Conservation (phyloP, 53 echinoderm and acorn worm species). For the Paracentrotus lividus region DNA sequence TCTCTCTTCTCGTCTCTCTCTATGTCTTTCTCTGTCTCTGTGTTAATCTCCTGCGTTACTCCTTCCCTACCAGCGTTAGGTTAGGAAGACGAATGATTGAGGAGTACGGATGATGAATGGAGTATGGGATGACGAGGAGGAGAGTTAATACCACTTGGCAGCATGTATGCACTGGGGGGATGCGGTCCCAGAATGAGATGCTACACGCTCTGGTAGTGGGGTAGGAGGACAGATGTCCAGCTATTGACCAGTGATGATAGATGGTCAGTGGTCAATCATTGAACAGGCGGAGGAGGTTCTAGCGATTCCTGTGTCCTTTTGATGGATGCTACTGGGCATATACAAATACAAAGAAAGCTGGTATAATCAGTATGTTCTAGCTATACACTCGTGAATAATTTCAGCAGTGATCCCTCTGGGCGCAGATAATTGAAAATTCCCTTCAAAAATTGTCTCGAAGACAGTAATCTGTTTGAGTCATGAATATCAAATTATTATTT, state of each 20-base stretch:
- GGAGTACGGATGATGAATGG: slow-evolving; percentile 27
- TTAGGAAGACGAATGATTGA: slow-evolving; percentile 37
- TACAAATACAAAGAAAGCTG: neutral
- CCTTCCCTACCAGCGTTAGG: neutral
- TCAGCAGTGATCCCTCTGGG: neutral
- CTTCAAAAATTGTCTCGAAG: neutral
- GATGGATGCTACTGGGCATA: slow-evolving; percentile 17
- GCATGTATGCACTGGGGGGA: neutral
- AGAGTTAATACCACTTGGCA: slow-evolving; percentile 53
- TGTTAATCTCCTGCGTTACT: neutral
- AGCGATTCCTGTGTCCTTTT: neutral
- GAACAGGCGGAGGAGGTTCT: neutral
- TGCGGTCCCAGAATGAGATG: slow-evolving; percentile 43
- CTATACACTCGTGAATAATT: slow-evolving; percentile 13
- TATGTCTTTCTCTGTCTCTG: neutral
- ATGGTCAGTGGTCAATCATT: slow-evolving; percentile 44
- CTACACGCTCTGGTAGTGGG: slow-evolving; percentile 1
- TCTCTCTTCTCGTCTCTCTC: neutral
- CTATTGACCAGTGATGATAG: slow-evolving; percentile 51
- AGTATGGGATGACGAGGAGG: slow-evolving; percentile 20
- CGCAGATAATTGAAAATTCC: slow-evolving; percentile 48
- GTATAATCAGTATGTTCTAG: neutral
- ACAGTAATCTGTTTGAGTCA: slow-evolving; percentile 47
- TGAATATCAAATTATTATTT: slow-evolving; percentile 13
- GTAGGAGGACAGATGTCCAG: neutral